These are phyloP conservation scores for Cyanoramphus novaezelandiae DNA, from an alignment of 2,113 vertebrate species.

Conservation along the genomic window DNA sequence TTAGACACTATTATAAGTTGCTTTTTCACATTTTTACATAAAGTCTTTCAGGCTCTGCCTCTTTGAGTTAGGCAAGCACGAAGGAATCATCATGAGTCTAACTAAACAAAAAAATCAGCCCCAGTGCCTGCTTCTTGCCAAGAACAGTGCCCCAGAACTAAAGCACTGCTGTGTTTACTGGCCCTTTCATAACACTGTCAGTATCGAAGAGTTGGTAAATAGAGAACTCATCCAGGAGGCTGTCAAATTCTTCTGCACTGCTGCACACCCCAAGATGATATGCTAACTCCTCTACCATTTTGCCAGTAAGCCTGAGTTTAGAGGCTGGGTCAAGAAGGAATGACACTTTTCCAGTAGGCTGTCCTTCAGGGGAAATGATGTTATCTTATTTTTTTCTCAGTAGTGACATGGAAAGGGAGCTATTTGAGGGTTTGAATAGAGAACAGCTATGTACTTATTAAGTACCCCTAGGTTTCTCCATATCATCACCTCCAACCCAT, in stretches of 20 bases:
- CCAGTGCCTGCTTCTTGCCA: constrained; percentile 43
- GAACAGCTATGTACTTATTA: not conserved
- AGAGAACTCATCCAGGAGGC: constrained; percentile 60
- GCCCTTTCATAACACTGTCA: constrained; percentile 60
- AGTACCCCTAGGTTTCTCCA: not conserved
- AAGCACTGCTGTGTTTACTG: constrained; percentile 47
- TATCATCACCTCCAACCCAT: constrained; percentile 9
- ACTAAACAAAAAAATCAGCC: not conserved
- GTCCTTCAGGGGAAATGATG: constrained; percentile 66
- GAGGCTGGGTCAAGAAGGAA: constrained; percentile 66
- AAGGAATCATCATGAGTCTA: not conserved
- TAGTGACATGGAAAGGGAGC: constrained; percentile 25
- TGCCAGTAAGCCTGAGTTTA: constrained; percentile 69
- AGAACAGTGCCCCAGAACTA: constrained; percentile 57
- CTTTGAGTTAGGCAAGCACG: not conserved
- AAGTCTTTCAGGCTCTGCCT: constrained; percentile 38
- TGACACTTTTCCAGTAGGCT: constrained; percentile 63
- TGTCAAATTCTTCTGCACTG: constrained; percentile 73
- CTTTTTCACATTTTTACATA: constrained; percentile 10
- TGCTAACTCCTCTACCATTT: constrained; percentile 65
- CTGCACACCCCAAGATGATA: constrained; percentile 55
- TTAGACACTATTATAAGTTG: constrained; percentile 23
- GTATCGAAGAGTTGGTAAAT: constrained; percentile 47
- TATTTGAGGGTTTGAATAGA: constrained; percentile 23
- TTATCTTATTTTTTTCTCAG: constrained; percentile 25